A percentile compares a stretch with the other conserved stretches of the same genome.
Conservation (phyloP, 2,888 invertebrate genomes). For the Drosophila melanosoma region DNA sequence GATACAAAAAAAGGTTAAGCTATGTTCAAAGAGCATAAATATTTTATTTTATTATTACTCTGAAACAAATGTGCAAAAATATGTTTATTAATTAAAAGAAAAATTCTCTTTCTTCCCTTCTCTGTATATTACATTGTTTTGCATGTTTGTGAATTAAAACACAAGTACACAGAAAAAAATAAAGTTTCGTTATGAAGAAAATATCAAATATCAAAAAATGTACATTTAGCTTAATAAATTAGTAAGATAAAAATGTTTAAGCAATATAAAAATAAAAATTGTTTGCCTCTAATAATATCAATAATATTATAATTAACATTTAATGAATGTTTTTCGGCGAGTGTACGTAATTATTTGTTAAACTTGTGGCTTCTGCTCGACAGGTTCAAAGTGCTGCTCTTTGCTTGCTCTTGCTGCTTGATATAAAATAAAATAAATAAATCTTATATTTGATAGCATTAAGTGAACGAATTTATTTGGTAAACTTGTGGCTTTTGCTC, state of each 20-base stretch:
- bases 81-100: constrained; percentile 35
- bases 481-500: constrained; percentile 41
- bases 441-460: neutral
- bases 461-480: constrained; percentile 26
- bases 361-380: constrained; percentile 41
- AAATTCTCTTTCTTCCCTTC: constrained; percentile 18
- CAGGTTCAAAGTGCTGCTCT: neutral
- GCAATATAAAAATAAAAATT: neutral
- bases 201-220: neutral
- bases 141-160: constrained; percentile 36
- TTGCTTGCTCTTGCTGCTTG: neutral
- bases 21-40: constrained; percentile 35
- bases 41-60: constrained; percentile 67
- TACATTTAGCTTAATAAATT: neutral
- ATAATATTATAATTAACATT: neutral
- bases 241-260: neutral
- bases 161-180: constrained; percentile 16
- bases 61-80: constrained; percentile 42
- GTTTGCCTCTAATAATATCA: neutral
- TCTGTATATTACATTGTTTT: constrained; percentile 34
- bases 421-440: neutral
- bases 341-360: constrained; percentile 29
- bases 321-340: neutral
- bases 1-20: constrained; percentile 5
- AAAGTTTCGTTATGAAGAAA: too few relatives aligned